Conservation (phyloP, 2,113 vertebrate species). For the Anolis carolinensis region DNA sequence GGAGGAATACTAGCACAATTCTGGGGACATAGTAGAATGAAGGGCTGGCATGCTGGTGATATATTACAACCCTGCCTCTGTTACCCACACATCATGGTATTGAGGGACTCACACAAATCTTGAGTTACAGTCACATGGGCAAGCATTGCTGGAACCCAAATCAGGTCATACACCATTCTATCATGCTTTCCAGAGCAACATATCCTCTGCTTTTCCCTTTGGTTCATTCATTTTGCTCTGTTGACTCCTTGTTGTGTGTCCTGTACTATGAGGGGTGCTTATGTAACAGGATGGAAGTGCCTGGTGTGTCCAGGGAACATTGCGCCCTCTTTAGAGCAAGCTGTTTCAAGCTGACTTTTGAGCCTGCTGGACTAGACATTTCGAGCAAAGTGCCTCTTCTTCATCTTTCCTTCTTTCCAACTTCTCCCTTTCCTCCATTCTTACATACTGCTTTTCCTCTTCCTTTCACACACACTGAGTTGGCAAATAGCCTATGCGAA, state of each 20-base stretch:
- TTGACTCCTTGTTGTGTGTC: neutral
- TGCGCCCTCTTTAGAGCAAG: neutral
- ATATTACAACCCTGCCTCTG: neutral
- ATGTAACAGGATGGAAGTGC: neutral
- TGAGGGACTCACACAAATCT: neutral
- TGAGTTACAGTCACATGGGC: neutral
- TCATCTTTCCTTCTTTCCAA: neutral
- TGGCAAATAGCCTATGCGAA: neutral
- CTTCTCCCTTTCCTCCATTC: neutral
- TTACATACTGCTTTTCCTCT: neutral
- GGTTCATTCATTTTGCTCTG: accelerated
- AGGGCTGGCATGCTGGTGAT: neutral
- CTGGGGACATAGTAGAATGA: conserved; percentile 29
- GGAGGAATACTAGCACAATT: conserved; percentile 30
- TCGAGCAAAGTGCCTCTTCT: conserved; percentile 3
- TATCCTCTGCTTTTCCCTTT: neutral
- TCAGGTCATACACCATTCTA: neutral
- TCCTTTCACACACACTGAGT: neutral
- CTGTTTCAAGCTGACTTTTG: conserved; percentile 1
- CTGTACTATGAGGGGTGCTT: neutral
- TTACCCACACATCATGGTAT: neutral
- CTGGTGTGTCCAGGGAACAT: neutral
- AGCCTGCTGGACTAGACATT: neutral
- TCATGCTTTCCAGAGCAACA: neutral
- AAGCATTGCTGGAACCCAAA: neutral